phyloP scores from a whole-genome alignment of 2,113 vertebrate species.

The Clupea harengus region DNA sequence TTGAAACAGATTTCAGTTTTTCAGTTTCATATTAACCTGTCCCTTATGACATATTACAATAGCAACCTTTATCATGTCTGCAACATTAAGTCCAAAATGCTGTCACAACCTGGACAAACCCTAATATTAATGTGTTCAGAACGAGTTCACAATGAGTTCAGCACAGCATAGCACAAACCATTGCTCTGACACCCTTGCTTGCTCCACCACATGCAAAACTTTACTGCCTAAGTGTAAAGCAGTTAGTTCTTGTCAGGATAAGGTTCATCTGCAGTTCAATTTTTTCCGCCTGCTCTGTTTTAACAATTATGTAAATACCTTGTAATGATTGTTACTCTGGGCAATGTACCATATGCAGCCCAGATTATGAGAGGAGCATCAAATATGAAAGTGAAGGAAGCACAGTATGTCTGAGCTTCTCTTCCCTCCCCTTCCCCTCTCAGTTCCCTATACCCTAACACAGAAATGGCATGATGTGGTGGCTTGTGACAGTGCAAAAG shows the following conservation, averaged over 20 bases:
- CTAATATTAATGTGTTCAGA: not conserved
- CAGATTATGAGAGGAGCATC: slow-evolving; percentile 42
- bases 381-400: slow-evolving; percentile 38
- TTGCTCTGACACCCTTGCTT: not conserved
- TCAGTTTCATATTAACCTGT: not conserved
- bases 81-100: not conserved
- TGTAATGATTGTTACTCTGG: slow-evolving; percentile 38
- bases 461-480: not conserved
- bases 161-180: not conserved
- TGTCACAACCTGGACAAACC: not conserved
- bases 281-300: slow-evolving; percentile 44
- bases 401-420: slow-evolving; percentile 23
- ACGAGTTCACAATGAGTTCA: not conserved
- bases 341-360: slow-evolving; percentile 42
- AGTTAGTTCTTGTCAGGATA: slow-evolving; percentile 48
- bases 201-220: slow-evolving; percentile 33
- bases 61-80: not conserved
- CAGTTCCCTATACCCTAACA: not conserved
- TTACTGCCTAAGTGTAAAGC: not conserved
- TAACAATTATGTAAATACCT: slow-evolving; percentile 44
- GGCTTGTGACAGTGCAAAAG: not conserved
- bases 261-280: slow-evolving; percentile 42
- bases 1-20: not conserved
- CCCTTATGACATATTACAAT: not conserved
- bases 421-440: slow-evolving; percentile 35